Conservation (phyloP, 2,888 invertebrate genomes). For the Cylloceria caligata region DNA sequence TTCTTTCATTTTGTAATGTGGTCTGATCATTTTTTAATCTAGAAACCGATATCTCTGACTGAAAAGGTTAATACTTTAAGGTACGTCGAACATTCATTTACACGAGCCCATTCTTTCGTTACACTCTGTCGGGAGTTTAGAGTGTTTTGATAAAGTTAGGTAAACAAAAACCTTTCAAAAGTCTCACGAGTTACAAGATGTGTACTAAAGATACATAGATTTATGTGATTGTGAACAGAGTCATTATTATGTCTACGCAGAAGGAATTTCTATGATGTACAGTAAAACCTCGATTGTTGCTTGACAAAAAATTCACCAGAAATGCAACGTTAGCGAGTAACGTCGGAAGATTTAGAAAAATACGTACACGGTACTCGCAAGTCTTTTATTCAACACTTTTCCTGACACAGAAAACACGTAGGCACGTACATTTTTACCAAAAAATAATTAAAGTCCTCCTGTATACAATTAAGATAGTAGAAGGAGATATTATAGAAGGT, state of each 20-base stretch:
- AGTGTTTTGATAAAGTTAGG: background rate
- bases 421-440: background rate
- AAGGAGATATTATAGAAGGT: background rate
- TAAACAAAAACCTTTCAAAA: background rate
- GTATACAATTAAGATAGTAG: constrained; percentile 2
- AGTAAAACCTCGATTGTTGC: no score
- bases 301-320: no score
- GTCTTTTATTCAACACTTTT: no score
- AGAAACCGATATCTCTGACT: background rate
- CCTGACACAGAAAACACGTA: no score
- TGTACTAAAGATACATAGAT: background rate
- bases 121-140: background rate
- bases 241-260: background rate
- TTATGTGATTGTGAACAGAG: constrained; percentile 1
- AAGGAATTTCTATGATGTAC: background rate
- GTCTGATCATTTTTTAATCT: background rate
- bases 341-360: no score
- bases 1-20: background rate
- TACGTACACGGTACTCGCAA: no score
- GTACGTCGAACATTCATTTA: background rate
- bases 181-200: no score
- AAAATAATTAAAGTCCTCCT: background rate
- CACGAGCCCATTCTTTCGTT: background rate
- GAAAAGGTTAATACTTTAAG: background rate
- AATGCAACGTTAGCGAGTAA: no score